These are phyloP conservation scores for Drosophila sucinea DNA, from an alignment of 1,140 invertebrate species.

Conservation along the genomic window DNA sequence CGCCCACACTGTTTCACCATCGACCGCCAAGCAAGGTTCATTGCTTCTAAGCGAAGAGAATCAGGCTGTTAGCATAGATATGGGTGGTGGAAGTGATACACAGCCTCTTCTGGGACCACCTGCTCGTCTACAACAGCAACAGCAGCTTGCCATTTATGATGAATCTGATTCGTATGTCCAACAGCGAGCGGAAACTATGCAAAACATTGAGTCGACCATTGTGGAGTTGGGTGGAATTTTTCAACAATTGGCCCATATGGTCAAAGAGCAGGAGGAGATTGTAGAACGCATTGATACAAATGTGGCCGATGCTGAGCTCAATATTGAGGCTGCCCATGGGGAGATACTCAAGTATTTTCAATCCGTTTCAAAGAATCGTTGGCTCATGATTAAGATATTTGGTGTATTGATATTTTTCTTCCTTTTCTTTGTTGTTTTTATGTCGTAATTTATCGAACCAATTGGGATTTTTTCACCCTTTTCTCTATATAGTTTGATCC, in stretches of 20 bases:
- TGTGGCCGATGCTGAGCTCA: slow-evolving; percentile 97
- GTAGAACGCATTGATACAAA: slow-evolving; percentile 99
- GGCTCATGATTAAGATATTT: slow-evolving; percentile 99
- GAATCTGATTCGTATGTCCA: slow-evolving; percentile 95
- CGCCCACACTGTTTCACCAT: slow-evolving; percentile 88
- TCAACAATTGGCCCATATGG: slow-evolving; percentile 98
- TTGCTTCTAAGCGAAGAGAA: slow-evolving; percentile 86
- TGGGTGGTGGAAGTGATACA: slow-evolving; percentile 85
- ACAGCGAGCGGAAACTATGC: slow-evolving; percentile 98
- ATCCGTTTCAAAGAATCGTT: slow-evolving; percentile 97
- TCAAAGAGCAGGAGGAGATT: slow-evolving; percentile 99
- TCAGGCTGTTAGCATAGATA: slow-evolving; percentile 90
- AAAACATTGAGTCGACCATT: slow-evolving; percentile 99
- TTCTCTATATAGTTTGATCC: slow-evolving; percentile 11
- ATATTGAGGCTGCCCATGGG: slow-evolving; percentile 98
- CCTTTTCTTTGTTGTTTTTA: slow-evolving; percentile 98
- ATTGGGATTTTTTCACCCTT: background rate
- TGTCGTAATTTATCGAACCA: slow-evolving; percentile 86
- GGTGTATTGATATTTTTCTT: slow-evolving; percentile 99
- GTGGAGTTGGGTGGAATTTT: slow-evolving; percentile 99
- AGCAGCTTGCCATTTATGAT: slow-evolving; percentile 90
- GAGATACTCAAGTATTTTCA: slow-evolving; percentile 99
- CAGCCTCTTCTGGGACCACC: slow-evolving; percentile 56
- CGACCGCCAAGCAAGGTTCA: slow-evolving; percentile 85
- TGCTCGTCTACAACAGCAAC: slow-evolving; percentile 82